These are phyloP conservation scores for Bombus sibiricus DNA, from an alignment of 1,140 invertebrate genomes.

Conservation along the genomic window DNA sequence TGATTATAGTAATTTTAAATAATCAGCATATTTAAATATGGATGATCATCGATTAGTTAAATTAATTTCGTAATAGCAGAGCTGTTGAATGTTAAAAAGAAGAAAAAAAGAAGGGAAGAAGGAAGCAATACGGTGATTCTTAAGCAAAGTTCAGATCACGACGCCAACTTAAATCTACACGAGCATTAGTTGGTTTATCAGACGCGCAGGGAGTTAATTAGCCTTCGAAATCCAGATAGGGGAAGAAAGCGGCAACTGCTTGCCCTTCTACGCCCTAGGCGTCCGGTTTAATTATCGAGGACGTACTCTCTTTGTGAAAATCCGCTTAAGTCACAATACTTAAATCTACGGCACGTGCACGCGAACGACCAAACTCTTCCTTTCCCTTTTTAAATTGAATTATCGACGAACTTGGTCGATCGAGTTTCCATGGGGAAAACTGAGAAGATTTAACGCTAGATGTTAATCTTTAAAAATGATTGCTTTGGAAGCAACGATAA, in stretches of 20 bases:
- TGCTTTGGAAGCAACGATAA: neutral
- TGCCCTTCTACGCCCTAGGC: neutral
- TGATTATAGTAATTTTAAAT: too few species aligned
- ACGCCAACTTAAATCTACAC: neutral
- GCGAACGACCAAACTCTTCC: neutral
- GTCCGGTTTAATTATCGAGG: constrained; percentile 49
- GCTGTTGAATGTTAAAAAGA: neutral
- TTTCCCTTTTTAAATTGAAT: constrained; percentile 37
- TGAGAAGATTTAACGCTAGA: neutral
- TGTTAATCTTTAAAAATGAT: neutral
- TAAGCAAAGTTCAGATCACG: neutral
- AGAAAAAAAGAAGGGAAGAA: neutral
- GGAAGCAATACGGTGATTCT: neutral
- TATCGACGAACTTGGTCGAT: neutral
- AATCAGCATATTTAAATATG: too few species aligned
- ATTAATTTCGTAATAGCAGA: neutral
- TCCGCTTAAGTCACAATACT: constrained; percentile 40
- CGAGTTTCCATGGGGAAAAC: neutral
- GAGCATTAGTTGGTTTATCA: constrained; percentile 28
- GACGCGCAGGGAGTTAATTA: constrained; percentile 50
- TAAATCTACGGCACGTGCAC: neutral
- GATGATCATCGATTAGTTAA: too few species aligned
- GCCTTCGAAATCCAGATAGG: neutral
- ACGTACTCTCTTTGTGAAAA: constrained; percentile 25
- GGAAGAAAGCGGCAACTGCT: constrained; percentile 39